Evolutionary conservation across 1,140 invertebrate species (phyloP), one percentile per base, ranked within the genome.

Genomic region (Odontomachus brunneus): DNA sequence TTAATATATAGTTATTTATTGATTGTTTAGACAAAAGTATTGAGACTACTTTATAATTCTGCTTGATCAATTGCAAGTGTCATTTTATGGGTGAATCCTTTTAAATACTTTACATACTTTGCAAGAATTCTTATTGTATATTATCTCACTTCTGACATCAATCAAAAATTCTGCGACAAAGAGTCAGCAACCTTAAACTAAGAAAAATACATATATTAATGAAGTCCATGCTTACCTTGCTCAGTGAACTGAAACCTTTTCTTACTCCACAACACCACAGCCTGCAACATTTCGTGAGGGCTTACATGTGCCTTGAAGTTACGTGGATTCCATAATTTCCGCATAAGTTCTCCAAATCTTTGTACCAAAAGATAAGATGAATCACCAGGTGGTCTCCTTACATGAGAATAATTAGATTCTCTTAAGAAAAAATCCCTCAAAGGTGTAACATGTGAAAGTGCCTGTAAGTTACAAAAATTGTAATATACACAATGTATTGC

Each of bases 291-390:
- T 95, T 99, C 99, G 94, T 99, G 99, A 0, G 99, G 99, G 69
- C 98, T 99, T 1, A 99, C 99, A 92, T 99, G 99, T 4, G 99
- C 98, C 95, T 99, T 99, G 91, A 99, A 99, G 92, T 99, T 99
- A 76, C 98, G 95, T 0, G 99, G 99, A 94, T 99, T 99, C 99
- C 99, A 99, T 85, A 99, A 94, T 94, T 99, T 99, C 4, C 99
- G 94, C 93, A 99, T 96, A 9, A 99, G 94, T 93, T 99, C 99
- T 2, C 99, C 99, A 94, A 99, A 99, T 71, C 99, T 95, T 92
- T 99, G 98, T 0, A 99, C 98, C 26, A 99, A 92, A n/a, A 99
- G 94, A 91, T 98, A 98, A 17, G 96, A 96, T 7, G 97, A 98
- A 92, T 99, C 98, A 0, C 99, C 99, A 0, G 99, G 98, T 24